These are phyloP conservation scores for Varecia variegata DNA, from an alignment of 2,797 vertebrate genomes.

Conservation along the genomic window DNA sequence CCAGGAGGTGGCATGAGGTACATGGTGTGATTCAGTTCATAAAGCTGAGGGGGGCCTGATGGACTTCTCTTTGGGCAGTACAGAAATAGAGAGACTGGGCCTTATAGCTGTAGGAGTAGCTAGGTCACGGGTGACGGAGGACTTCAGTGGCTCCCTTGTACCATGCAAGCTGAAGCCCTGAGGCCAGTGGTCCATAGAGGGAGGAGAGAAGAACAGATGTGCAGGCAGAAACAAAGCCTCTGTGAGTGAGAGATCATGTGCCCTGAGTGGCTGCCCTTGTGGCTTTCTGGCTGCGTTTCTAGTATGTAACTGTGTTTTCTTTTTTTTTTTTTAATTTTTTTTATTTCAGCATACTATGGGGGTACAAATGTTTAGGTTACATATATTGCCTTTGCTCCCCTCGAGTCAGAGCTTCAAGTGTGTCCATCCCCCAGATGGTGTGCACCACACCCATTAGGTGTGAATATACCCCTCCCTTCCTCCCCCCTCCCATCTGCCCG, in stretches of 20 bases:
- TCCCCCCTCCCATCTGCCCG: too few relatives aligned
- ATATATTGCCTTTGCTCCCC: too few relatives aligned
- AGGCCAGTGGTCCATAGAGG: too few relatives aligned
- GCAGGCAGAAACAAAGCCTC: background rate
- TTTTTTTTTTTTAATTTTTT: too few relatives aligned
- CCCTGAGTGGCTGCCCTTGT: background rate
- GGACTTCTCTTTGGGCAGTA: background rate
- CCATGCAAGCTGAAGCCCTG: background rate
- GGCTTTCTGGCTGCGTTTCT: background rate
- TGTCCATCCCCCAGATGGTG: too few relatives aligned
- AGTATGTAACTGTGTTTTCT: background rate
- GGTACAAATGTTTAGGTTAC: too few relatives aligned
- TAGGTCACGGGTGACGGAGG: background rate
- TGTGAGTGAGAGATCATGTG: background rate
- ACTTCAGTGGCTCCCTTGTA: background rate
- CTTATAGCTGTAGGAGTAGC: too few relatives aligned
- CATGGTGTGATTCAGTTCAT: background rate
- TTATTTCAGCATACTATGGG: too few relatives aligned
- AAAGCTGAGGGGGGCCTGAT: background rate
- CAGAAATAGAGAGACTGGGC: background rate
- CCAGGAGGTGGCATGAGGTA: background rate
- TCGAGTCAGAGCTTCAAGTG: too few relatives aligned
- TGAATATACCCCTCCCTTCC: too few relatives aligned
- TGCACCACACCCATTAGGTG: fast-evolving
- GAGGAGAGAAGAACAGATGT: background rate